Percentiles rank a stretch among this genome's conserved stretches.
phyloP scores from a whole-genome alignment of 2,113 vertebrate species.

The Euleptes europaea region DNA sequence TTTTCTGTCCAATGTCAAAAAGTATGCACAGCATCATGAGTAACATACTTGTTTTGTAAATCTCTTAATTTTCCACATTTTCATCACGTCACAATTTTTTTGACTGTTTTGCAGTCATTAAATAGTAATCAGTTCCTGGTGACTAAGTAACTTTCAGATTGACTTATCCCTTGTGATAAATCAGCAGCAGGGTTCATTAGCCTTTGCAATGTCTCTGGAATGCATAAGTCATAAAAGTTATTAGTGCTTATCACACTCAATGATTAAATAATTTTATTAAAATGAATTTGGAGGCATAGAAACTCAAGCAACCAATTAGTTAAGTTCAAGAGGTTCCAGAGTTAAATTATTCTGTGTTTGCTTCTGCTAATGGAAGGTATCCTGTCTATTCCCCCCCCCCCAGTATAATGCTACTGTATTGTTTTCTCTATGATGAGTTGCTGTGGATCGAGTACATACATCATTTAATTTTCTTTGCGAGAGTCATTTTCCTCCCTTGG shows the following conservation, averaged over 20 bases:
- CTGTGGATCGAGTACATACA: not conserved
- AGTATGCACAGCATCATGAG: not conserved
- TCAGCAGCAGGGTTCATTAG: slow-evolving; percentile 61
- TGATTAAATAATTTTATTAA: slow-evolving; percentile 54
- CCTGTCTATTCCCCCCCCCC: slow-evolving; percentile 7
- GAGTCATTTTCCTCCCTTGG: not conserved
- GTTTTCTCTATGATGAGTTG: slow-evolving; percentile 1
- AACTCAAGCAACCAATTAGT: slow-evolving; percentile 49
- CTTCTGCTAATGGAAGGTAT: slow-evolving; percentile 25
- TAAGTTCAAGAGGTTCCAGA: slow-evolving; percentile 43
- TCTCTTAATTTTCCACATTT: slow-evolving; percentile 20
- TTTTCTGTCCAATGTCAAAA: not conserved
- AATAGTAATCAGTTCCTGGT: slow-evolving; percentile 32
- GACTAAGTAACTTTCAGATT: slow-evolving; percentile 29
- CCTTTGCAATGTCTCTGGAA: slow-evolving; percentile 39
- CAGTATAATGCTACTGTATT: not conserved
- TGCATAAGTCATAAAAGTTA: slow-evolving; percentile 47
- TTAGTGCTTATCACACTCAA: slow-evolving; percentile 49
- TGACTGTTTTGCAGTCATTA: slow-evolving; percentile 1
- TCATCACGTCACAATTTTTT: not conserved
- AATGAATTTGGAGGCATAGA: slow-evolving; percentile 50
- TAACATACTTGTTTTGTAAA: not conserved
- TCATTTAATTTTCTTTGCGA: not conserved
- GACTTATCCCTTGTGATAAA: slow-evolving; percentile 43
- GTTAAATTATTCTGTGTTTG: slow-evolving; percentile 37